Base-by-base conservation (phyloP, 2,888 invertebrate genomes). In the Diarsia brunnea region DNA sequence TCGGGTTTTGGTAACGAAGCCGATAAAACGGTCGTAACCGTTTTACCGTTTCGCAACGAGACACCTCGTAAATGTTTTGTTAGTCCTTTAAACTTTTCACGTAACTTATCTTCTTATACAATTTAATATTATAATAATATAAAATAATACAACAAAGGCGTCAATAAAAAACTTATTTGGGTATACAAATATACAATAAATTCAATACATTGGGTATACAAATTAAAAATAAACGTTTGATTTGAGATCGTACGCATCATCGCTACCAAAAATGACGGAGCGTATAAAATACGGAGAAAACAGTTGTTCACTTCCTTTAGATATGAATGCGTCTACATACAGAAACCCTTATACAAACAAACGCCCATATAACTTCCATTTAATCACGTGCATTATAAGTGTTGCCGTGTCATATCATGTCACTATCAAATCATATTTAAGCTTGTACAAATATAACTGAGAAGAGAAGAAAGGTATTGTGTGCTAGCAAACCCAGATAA, bases 21-120 rank as follows among this genome's bases (percentile, higher is more conserved):
- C 89, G 89, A 91, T 93, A 92, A 92, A 92, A 89, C 87, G 91
- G 82, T 90, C 90, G 90, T 92, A 92, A 93, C 93, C 90, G 79
- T 79, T 87, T 90, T 89, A 85, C 88, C 85, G 89, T 91, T 92
- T 88, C 88, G 84, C 89, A 89, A 89, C 88, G 84, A 90, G 90
- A 91, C 92, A 93, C 93, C 91, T 92, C 91, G 89, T 93, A 91
- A 93, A 92, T 74, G 79, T 86, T 88, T 91, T 90, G 68, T 77
- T 79, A 58, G 73, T 85, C 68, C 79, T 81, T 86, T 79, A 0
- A 70, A 78, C 78, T 76, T 77, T 73, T 64, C 70, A 65, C 73
- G 84, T 21, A 84, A 70, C 53, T 74, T 83, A 84, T 71, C 71
- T 84, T 73, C 64, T 64, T 67, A 67, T 51, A 69, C 21, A 73